phyloP scores from a whole-genome alignment of 2,888 invertebrate genomes.

The Galerucella nymphaeae region DNA sequence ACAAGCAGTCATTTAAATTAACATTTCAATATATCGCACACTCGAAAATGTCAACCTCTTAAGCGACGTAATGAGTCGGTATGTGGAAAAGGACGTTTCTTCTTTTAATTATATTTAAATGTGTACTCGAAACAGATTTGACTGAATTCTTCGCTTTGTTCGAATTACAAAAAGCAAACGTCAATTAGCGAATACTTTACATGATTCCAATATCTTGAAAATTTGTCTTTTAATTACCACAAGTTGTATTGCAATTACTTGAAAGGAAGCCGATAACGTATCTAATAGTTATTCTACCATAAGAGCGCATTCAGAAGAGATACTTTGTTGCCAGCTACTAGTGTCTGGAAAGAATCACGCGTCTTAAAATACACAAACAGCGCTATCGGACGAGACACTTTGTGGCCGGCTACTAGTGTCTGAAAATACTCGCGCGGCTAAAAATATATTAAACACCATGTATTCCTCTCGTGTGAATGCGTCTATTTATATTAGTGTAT shows the following conservation, averaged over 20 bases:
- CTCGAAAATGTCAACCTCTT: constrained; percentile 43
- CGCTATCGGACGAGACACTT: too few species aligned
- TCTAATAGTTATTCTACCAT: background rate
- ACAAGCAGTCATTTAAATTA: constrained; percentile 48
- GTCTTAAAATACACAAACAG: too few species aligned
- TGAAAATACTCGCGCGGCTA: too few species aligned
- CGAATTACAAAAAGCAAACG: background rate
- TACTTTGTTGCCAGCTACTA: too few species aligned
- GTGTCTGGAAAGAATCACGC: too few species aligned
- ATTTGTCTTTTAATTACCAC: background rate
- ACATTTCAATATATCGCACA: constrained; percentile 48
- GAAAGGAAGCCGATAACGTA: too few species aligned
- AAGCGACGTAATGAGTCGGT: constrained; percentile 30
- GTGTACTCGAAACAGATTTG: constrained; percentile 33
- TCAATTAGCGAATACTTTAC: constrained; percentile 7
- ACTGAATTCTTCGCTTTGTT: constrained; percentile 20
- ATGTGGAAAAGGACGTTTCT: constrained; percentile 20
- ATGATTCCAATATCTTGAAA: constrained; percentile 3
- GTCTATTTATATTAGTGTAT: too few species aligned
- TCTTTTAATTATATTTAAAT: constrained; percentile 34
- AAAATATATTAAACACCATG: too few species aligned
- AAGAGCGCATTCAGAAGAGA: too few species aligned
- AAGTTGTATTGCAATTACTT: background rate
- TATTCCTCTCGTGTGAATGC: too few species aligned
- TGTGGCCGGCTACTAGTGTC: too few species aligned